Conservation (phyloP, 2,888 invertebrate genomes). For the Drosophila birchii region DNA sequence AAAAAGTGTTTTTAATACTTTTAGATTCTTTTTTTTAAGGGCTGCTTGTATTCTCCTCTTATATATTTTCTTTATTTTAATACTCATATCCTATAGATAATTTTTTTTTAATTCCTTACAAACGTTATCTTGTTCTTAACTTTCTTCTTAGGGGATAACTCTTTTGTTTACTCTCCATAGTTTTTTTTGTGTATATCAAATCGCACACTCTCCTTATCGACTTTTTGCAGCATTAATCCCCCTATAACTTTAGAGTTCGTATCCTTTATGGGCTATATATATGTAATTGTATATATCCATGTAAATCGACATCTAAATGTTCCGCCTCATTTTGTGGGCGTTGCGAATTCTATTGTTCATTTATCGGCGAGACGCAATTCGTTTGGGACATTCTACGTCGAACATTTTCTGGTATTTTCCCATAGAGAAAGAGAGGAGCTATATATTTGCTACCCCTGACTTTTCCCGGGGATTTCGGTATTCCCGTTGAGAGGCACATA, state of each 20-base stretch:
- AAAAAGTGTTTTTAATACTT: too few species aligned
- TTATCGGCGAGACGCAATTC: conserved; percentile 70
- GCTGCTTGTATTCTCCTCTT: too few species aligned
- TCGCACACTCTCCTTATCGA: background rate
- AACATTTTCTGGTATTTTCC: conserved; percentile 49
- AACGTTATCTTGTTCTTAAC: background rate
- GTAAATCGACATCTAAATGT: conserved; percentile 26
- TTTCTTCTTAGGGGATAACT: background rate
- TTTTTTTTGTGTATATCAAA: background rate
- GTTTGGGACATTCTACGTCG: conserved; percentile 59
- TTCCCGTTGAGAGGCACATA: conserved; percentile 47
- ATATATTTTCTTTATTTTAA: too few species aligned
- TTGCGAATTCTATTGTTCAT: conserved; percentile 67
- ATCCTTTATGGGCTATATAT: conserved; percentile 2
- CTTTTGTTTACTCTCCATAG: background rate
- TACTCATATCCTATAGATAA: too few species aligned
- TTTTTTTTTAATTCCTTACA: background rate
- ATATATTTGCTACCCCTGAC: conserved; percentile 5
- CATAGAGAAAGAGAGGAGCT: conserved; percentile 1
- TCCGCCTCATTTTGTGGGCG: conserved; percentile 60
- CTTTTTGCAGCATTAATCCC: background rate
- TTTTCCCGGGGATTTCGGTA: conserved; percentile 16
- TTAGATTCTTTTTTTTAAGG: too few species aligned
- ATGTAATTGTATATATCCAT: background rate
- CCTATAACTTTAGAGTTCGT: background rate